These are phyloP conservation scores for Nothocercus nigrocapillus DNA, from an alignment of 2,113 vertebrate species.

Conservation along the genomic window DNA sequence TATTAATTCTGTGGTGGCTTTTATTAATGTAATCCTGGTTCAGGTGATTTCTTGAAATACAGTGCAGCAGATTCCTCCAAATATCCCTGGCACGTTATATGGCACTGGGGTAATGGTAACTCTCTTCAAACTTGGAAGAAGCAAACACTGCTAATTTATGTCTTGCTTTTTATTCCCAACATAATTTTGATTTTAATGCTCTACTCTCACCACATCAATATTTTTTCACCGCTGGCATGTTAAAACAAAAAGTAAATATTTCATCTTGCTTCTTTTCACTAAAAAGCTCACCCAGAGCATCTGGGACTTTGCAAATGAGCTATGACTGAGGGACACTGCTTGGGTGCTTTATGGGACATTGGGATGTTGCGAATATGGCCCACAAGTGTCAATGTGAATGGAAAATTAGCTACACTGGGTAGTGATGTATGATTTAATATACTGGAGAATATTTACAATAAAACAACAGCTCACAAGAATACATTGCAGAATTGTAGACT, in stretches of 20 bases:
- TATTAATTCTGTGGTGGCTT: constrained; percentile 56
- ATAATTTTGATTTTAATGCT: constrained; percentile 75
- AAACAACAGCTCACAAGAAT: constrained; percentile 35
- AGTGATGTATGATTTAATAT: constrained; percentile 67
- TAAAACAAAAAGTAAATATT: constrained; percentile 65
- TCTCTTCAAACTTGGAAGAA: constrained; percentile 56
- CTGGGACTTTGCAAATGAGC: constrained; percentile 13
- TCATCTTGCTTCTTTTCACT: constrained; percentile 34
- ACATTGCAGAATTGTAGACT: background rate
- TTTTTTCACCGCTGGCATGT: constrained; percentile 46
- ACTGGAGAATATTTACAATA: constrained; percentile 43
- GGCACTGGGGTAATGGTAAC: background rate
- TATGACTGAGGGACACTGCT: background rate
- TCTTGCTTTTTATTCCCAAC: constrained; percentile 63
- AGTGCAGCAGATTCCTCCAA: constrained; percentile 18
- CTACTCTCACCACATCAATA: constrained; percentile 53
- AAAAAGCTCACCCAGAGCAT: background rate
- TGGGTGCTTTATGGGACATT: constrained; percentile 57
- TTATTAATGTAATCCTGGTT: constrained; percentile 44
- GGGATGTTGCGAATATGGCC: background rate
- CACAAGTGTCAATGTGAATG: constrained; percentile 18
- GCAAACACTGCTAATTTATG: constrained; percentile 71
- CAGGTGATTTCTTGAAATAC: constrained; percentile 51
- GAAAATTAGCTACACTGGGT: constrained; percentile 35
- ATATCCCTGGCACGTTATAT: constrained; percentile 18